Evolutionary conservation across 2,888 invertebrate genomes (phyloP).

Genomic region (Tachina lurida): DNA sequence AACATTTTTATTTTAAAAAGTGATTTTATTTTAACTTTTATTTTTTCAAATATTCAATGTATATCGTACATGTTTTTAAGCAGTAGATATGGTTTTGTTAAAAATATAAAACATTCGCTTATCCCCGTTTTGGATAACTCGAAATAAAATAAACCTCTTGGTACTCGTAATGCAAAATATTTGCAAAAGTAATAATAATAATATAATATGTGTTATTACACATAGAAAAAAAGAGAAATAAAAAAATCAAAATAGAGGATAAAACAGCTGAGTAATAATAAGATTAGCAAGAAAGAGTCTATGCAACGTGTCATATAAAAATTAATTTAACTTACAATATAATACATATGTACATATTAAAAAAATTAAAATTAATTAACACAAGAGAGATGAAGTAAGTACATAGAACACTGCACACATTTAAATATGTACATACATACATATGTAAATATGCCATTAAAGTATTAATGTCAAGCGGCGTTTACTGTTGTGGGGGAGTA

Average conservation of each 20-base stretch:
- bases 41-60: too few relatives aligned
- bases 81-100: too few relatives aligned
- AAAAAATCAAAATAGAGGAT: constrained; percentile 8
- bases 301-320: constrained; percentile 79
- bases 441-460: not conserved
- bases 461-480: constrained; percentile 11
- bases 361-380: too few relatives aligned
- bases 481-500: constrained; percentile 36
- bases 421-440: constrained; percentile 2
- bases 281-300: constrained; percentile 72
- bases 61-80: too few relatives aligned
- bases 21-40: too few relatives aligned
- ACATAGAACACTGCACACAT: not conserved
- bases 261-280: constrained; percentile 68
- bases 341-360: too few relatives aligned
- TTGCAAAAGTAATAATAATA: constrained; percentile 24
- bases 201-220: constrained; percentile 5
- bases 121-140: not conserved
- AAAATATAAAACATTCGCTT: not conserved
- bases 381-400: too few relatives aligned
- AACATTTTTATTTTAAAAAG: too few relatives aligned
- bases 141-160: constrained; percentile 15
- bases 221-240: constrained; percentile 33
- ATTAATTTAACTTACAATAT: constrained; percentile 23
- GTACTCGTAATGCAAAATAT: constrained; percentile 44